A percentile compares a stretch with the other conserved stretches of the same genome.
Evolutionary conservation across 2,888 invertebrate species (phyloP).

Genomic region (Nymphalis polychloros): DNA sequence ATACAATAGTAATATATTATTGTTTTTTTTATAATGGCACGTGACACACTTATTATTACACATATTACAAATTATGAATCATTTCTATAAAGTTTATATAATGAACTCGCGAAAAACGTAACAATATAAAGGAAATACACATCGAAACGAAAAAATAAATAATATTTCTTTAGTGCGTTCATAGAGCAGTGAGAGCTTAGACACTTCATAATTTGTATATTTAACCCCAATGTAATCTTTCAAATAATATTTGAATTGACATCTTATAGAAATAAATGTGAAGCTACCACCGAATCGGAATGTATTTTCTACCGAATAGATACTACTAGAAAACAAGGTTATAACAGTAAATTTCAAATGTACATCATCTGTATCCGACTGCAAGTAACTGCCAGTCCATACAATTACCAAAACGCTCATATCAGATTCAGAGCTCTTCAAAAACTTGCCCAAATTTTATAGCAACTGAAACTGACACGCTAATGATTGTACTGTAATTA

Average conservation of each 20-base stretch:
- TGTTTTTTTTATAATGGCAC: too few relatives aligned
- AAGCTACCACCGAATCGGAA: too few relatives aligned
- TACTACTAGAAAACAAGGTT: too few relatives aligned
- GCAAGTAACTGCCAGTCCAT: neutral
- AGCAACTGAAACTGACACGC: conserved; percentile 27
- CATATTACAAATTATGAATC: neutral
- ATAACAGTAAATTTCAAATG: neutral
- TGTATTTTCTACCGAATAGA: too few relatives aligned
- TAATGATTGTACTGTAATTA: conserved; percentile 37
- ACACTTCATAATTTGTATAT: neutral
- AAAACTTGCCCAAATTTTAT: conserved; percentile 10
- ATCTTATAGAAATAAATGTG: too few relatives aligned
- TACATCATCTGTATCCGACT: neutral
- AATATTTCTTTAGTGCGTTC: too few relatives aligned
- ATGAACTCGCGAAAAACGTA: too few relatives aligned
- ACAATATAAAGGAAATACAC: too few relatives aligned
- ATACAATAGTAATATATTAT: too few relatives aligned
- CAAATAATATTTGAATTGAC: neutral
- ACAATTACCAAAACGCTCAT: neutral
- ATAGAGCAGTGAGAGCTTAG: too few relatives aligned
- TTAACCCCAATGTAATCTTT: neutral
- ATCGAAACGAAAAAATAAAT: too few relatives aligned
- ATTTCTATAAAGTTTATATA: neutral
- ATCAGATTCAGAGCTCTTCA: neutral
- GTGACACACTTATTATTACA: too few relatives aligned